Evolutionary conservation across 1,140 invertebrate genomes (phyloP).

Genomic region (Drosophila baimaii): DNA sequence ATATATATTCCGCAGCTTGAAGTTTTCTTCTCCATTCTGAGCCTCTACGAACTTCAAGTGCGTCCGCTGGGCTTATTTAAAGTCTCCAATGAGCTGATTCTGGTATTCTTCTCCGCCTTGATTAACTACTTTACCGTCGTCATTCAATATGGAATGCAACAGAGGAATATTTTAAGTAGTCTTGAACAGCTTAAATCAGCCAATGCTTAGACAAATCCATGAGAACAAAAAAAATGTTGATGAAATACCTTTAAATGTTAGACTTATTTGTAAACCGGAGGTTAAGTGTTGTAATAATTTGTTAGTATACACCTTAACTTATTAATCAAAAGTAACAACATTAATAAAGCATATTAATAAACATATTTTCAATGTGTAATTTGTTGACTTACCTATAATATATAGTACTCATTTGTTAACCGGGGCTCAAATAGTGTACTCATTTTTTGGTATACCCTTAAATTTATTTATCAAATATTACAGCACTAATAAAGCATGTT

Average conservation of each 20-base stretch:
- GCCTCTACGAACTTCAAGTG: not conserved
- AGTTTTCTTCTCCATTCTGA: not conserved
- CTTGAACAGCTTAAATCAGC: not conserved
- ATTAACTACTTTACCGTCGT: not conserved
- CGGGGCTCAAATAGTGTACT: not conserved
- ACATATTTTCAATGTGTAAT: not conserved
- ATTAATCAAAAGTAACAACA: not conserved
- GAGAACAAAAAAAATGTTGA: not conserved
- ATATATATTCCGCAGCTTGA: not conserved
- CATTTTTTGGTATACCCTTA: no score
- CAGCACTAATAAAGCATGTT: no score
- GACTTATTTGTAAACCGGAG: not conserved
- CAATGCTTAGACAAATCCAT: not conserved
- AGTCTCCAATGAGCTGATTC: not conserved
- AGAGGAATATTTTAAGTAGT: not conserved
- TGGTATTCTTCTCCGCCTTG: not conserved
- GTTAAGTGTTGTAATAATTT: not conserved
- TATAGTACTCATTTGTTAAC: not conserved
- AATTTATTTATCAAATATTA: no score
- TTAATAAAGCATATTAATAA: no score
- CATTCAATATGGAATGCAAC: slow-evolving; percentile 4
- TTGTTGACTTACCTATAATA: no score
- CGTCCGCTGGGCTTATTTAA: not conserved
- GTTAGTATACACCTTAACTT: not conserved
- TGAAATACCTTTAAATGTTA: not conserved